These are phyloP conservation scores for Blomia tropicalis DNA, from an alignment of 2,888 invertebrate species.

Conservation along the genomic window DNA sequence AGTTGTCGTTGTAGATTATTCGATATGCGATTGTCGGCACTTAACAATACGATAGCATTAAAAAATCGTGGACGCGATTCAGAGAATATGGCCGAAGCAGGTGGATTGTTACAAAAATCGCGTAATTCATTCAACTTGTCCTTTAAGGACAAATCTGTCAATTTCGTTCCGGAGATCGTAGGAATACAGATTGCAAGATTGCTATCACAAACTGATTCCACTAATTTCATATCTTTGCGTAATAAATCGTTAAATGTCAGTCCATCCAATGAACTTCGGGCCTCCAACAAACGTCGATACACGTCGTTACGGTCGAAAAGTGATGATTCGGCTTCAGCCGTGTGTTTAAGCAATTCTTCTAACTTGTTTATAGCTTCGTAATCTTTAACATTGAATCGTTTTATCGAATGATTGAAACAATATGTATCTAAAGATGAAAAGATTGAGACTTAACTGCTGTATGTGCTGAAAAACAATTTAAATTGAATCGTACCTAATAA, in stretches of 20 bases:
- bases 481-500: slow-evolving; percentile 21
- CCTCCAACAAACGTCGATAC: slow-evolving; percentile 21
- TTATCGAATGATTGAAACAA: slow-evolving; percentile 42
- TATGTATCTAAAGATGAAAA: slow-evolving; percentile 21
- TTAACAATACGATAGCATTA: slow-evolving; percentile 20
- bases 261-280: slow-evolving; percentile 28
- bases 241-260: slow-evolving; percentile 52
- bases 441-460: background rate
- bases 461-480: background rate
- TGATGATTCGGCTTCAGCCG: slow-evolving; percentile 5
- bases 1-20: slow-evolving; percentile 19
- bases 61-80: slow-evolving; percentile 4
- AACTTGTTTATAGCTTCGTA: slow-evolving; percentile 39
- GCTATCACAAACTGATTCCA: slow-evolving; percentile 33
- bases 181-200: slow-evolving; percentile 43
- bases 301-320: slow-evolving; percentile 20
- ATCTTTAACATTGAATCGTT: slow-evolving; percentile 52
- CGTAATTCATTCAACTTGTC: background rate
- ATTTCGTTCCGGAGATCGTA: slow-evolving; percentile 48
- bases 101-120: slow-evolving; percentile 1
- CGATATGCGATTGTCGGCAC: slow-evolving; percentile 18
- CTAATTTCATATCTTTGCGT: slow-evolving; percentile 56
- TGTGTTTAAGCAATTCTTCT: slow-evolving; percentile 23
- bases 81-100: background rate
- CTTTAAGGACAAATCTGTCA: slow-evolving; percentile 8